Base-by-base conservation (phyloP, 2,888 invertebrate genomes). In the Corythucha ciliata region DNA sequence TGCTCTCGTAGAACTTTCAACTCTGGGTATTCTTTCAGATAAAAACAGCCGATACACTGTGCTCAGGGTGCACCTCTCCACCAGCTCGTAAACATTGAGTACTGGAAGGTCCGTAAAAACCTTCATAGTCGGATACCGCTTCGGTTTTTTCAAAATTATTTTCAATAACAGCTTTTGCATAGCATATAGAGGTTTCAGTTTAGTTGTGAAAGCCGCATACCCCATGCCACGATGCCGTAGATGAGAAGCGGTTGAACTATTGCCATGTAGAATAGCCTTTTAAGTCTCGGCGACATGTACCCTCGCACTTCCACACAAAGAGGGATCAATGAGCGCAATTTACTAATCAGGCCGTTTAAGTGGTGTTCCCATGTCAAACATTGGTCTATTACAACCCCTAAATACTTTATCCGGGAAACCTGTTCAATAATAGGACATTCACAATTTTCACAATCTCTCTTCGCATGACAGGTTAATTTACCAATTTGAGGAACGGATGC, bases 181-280 rank as follows among this genome's bases (percentile, higher is more conserved):
- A 8, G 32, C 32, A 10, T 4, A 7, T 3, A 26, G 21, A 18
- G 44, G 27, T 12, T 2, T 5, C 18, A n/a, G 33, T 10, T 29
- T 29, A 14, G 33, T 22, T n/a, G 21, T 33, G 21, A n/a, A 46
- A 20, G 46, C 18, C 33, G n/a, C n/a, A n/a, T 8, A 33, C 46
- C 46, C 46, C 34, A 34, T 18, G 46, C 34, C 14, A 46, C 46
- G 7, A 46, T 46, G 24, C 46, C 36, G 22, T 46, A 34, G 8
- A 34, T 22, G 14, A 34, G 22, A 22, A 46, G 20, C 21, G 46
- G 34, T 14, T 46, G 46, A 16, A 46, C 36, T 2, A 46, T 32
- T 2, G 34, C 46, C 3, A 18, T 22, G 14, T 46, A 46, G 21
- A 46, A 46, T 3, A 33, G 46, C 6, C 3, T 46, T 33, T 46